Percentiles rank a stretch among this genome's conserved stretches.
Evolutionary conservation across 1,140 invertebrate species (phyloP).

Genomic region (Gonioctena quinquepunctata): DNA sequence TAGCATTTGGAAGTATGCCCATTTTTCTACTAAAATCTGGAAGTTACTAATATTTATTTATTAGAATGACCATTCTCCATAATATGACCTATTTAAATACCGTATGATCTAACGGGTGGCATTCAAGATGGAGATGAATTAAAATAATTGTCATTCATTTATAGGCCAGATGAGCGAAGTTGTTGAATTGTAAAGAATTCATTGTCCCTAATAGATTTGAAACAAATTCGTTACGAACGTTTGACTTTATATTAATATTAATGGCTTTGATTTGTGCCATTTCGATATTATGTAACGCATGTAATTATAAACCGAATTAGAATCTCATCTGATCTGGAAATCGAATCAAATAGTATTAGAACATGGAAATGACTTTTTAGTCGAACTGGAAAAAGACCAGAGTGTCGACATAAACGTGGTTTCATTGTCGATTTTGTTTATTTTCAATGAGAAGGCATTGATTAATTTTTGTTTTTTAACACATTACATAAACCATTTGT

Average conservation of each 20-base stretch:
- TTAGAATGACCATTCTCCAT: background rate
- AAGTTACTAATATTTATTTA: background rate
- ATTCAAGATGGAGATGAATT: background rate
- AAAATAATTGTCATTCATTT: constrained; percentile 4
- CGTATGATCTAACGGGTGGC: background rate
- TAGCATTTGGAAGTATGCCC: too few relatives aligned
- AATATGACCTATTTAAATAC: background rate
- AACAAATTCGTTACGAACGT: background rate
- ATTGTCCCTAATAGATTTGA: background rate
- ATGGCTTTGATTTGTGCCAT: background rate
- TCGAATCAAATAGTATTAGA: too few relatives aligned
- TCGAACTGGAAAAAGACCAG: too few relatives aligned
- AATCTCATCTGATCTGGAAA: background rate
- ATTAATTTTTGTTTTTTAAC: too few relatives aligned
- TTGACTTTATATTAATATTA: constrained; percentile 7
- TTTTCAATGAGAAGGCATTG: too few relatives aligned
- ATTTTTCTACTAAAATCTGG: background rate
- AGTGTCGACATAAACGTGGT: too few relatives aligned
- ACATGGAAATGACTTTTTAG: too few relatives aligned
- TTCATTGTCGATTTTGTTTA: too few relatives aligned
- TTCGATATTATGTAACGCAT: background rate
- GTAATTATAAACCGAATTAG: background rate
- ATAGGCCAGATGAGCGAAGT: background rate
- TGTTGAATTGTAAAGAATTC: background rate
- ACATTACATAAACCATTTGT: too few relatives aligned